Evolutionary conservation across 1,140 invertebrate species (phyloP).

Genomic region (Venustaconcha ellipsiformis): DNA sequence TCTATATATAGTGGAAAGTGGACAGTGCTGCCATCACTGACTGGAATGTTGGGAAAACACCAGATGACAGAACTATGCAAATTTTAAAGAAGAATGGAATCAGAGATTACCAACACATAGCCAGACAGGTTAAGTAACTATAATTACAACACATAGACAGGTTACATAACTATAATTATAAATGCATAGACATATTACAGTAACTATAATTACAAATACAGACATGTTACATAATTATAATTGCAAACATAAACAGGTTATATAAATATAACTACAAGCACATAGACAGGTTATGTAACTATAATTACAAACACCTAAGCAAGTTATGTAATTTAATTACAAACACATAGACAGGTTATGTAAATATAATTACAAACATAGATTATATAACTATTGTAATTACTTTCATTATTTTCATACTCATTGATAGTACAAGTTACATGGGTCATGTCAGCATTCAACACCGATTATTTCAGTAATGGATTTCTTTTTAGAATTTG

Average conservation of each 20-base stretch:
- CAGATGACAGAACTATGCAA: slow-evolving; percentile 81
- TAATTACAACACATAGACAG: too few relatives aligned
- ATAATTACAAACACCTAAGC: slow-evolving; percentile 78
- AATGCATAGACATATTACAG: too few relatives aligned
- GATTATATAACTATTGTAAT: slow-evolving; percentile 63
- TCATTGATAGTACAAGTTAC: not conserved
- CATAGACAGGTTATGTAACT: slow-evolving; percentile 74
- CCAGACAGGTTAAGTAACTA: slow-evolving; percentile 75
- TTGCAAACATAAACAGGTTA: too few relatives aligned
- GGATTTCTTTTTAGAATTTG: too few relatives aligned
- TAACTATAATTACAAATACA: too few relatives aligned
- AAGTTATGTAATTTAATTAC: slow-evolving; percentile 72
- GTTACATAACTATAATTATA: too few relatives aligned
- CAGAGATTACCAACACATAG: slow-evolving; percentile 78
- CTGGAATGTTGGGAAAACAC: slow-evolving; percentile 86
- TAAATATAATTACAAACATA: slow-evolving; percentile 61
- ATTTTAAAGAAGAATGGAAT: slow-evolving; percentile 78
- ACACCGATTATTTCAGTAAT: too few relatives aligned
- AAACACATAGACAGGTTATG: slow-evolving; percentile 77
- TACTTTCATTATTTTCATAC: not conserved
- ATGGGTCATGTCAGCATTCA: too few relatives aligned
- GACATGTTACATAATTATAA: too few relatives aligned
- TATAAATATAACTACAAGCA: slow-evolving; percentile 72
- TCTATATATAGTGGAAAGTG: slow-evolving; percentile 77
- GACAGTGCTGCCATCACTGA: slow-evolving; percentile 88